phyloP scores from a whole-genome alignment of 2,888 invertebrate species.

The Lasioglossum morio region DNA sequence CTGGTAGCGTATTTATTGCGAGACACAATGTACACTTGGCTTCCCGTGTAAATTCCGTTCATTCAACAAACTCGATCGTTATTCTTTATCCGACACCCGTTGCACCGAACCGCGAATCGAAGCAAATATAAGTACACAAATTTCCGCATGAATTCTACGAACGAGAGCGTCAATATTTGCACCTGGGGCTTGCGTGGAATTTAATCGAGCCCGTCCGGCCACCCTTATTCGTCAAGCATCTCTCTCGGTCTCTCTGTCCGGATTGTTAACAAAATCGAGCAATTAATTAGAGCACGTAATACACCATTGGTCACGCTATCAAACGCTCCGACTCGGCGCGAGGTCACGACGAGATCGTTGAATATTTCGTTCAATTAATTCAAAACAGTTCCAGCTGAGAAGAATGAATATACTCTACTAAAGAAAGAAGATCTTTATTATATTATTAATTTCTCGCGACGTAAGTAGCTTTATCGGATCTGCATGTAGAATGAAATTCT shows the following conservation, averaged over 20 bases:
- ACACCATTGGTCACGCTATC: background rate
- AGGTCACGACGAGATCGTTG: no score
- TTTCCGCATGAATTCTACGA: conserved; percentile 8
- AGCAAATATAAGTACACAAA: conserved; percentile 24
- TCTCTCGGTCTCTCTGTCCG: no score
- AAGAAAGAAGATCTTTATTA: no score
- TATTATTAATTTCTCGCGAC: no score
- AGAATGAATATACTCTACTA: no score
- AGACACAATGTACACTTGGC: background rate
- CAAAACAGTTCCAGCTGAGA: no score
- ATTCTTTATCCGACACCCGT: conserved; percentile 16
- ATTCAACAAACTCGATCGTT: background rate
- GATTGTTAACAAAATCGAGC: background rate
- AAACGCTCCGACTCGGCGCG: no score
- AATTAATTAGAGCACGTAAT: background rate
- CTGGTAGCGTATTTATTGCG: no score
- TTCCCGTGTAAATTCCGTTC: background rate
- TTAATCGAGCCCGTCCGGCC: conserved; percentile 3
- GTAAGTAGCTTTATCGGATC: background rate
- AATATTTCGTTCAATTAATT: no score
- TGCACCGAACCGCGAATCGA: background rate
- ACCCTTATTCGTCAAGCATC: background rate
- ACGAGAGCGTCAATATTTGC: conserved; percentile 19
- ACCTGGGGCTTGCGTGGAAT: conserved; percentile 11
- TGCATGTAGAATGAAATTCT: background rate